These are phyloP conservation scores for Ophion obscuratus DNA, from an alignment of 2,888 invertebrate genomes.

Conservation along the genomic window DNA sequence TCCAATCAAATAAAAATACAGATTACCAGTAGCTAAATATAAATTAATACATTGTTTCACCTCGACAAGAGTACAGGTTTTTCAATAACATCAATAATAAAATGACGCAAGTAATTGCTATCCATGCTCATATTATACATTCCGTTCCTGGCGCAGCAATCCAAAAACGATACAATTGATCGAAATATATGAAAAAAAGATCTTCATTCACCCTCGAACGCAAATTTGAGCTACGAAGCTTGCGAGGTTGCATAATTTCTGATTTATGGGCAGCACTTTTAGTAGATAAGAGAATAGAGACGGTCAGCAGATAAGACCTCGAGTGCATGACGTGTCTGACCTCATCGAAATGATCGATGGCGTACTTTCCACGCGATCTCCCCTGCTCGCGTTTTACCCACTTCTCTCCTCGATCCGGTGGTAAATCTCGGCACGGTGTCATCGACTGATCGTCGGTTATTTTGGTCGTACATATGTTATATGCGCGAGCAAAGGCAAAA, in stretches of 20 bases:
- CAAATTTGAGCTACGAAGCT: no score
- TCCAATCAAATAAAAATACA: no score
- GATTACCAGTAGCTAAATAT: no score
- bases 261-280: constrained; percentile 1
- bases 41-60: no score
- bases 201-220: no score
- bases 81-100: no score
- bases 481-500: constrained; percentile 59
- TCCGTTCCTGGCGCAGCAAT: no score
- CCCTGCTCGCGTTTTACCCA: constrained; percentile 68
- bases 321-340: constrained; percentile 60
- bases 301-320: constrained; percentile 37
- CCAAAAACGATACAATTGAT: no score
- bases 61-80: no score
- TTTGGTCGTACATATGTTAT: constrained; percentile 69
- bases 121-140: no score
- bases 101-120: no score
- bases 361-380: constrained; percentile 61
- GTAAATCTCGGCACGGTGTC: constrained; percentile 71
- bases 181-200: no score
- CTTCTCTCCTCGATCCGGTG: constrained; percentile 50
- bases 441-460: constrained; percentile 77
- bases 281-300: constrained; percentile 25
- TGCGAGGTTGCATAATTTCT: background rate
- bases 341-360: constrained; percentile 72